phyloP scores from a whole-genome alignment of 2,888 invertebrate species.

The Himalopsyche tibetana region DNA sequence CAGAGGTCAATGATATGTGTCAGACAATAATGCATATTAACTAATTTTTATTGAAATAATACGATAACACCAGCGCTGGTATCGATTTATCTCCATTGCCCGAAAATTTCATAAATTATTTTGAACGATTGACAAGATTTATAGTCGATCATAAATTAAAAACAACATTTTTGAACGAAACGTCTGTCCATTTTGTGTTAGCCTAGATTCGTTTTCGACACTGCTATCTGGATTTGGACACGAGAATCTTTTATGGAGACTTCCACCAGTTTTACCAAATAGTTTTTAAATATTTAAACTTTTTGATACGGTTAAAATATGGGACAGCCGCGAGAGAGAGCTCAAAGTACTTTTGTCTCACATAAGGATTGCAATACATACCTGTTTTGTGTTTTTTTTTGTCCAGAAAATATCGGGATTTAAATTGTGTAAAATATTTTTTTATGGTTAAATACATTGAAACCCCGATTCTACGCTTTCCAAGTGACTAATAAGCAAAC shows the following conservation, averaged over 20 bases:
- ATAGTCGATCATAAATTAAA: background rate
- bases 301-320: no score
- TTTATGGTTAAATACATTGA: no score
- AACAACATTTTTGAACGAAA: slow-evolving; percentile 1
- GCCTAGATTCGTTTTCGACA: slow-evolving; percentile 16
- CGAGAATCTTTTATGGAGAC: background rate
- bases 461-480: no score
- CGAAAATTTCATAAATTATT: background rate
- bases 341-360: no score
- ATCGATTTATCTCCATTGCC: no score
- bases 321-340: no score
- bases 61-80: background rate
- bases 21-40: background rate
- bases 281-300: no score
- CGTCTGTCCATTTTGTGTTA: background rate
- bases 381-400: no score
- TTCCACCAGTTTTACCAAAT: slow-evolving; percentile 9
- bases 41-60: slow-evolving; percentile 26
- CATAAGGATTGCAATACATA: no score
- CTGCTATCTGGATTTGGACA: slow-evolving; percentile 17
- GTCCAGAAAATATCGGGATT: no score
- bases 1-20: slow-evolving; percentile 13
- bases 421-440: no score
- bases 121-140: background rate
- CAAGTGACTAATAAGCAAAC: no score